Conservation (phyloP, 1,140 invertebrate genomes). For the Diploscapter pachys region DNA sequence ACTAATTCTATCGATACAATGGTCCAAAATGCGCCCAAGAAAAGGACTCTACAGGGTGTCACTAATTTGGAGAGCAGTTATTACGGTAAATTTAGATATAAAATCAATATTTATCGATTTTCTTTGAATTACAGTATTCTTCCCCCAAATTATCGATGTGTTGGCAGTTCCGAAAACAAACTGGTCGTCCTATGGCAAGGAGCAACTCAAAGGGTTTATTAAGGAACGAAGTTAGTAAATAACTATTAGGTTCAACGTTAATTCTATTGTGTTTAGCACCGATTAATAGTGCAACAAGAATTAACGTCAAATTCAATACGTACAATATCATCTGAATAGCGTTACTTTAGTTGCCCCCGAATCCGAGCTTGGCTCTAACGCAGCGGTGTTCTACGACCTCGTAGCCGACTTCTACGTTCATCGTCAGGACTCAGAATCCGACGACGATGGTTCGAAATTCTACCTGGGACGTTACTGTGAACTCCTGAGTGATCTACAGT, state of each 20-base stretch:
- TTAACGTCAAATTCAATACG: no score
- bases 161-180: conserved; percentile 11
- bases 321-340: no score
- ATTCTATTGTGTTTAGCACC: no score
- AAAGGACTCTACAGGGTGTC: conserved; percentile 15
- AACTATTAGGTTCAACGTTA: no score
- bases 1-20: conserved; percentile 13
- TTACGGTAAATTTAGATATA: neutral
- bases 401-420: conserved; percentile 16
- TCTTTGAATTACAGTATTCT: neutral
- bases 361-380: conserved; percentile 7
- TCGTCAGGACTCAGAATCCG: conserved; percentile 1
- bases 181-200: conserved; percentile 19
- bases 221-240: no score
- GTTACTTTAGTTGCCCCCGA: neutral
- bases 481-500: conserved; percentile 18
- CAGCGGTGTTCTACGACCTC: conserved; percentile 1
- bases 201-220: conserved; percentile 11
- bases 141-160: neutral
- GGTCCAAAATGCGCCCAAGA: conserved; percentile 12
- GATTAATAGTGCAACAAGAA: no score
- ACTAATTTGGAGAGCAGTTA: conserved; percentile 2
- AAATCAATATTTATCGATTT: no score
- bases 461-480: conserved; percentile 5
- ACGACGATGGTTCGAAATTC: neutral